phyloP scores from a whole-genome alignment of 2,113 vertebrate species.

The Hippocampus barbouri region DNA sequence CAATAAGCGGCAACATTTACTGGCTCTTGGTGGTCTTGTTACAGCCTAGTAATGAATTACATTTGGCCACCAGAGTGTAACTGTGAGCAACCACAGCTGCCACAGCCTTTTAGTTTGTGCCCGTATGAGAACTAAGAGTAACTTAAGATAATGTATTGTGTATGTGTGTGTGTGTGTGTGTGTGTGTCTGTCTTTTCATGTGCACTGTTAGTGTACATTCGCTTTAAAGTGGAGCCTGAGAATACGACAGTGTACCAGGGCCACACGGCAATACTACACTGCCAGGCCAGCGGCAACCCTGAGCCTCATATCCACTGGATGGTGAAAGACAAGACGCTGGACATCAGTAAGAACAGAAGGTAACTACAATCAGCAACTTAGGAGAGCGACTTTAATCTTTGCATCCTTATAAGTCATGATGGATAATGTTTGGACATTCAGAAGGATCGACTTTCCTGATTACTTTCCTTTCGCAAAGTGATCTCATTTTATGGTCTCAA shows the following conservation, averaged over 20 bases:
- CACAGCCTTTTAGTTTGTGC: slow-evolving; percentile 7
- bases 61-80: slow-evolving; percentile 16
- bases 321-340: slow-evolving; percentile 85
- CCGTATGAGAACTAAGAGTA: slow-evolving; percentile 6
- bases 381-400: neutral
- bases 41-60: slow-evolving; percentile 30
- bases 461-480: too few species aligned
- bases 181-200: slow-evolving; percentile 1
- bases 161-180: neutral
- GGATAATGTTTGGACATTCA: neutral
- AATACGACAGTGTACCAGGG: slow-evolving; percentile 93
- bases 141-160: slow-evolving; percentile 15
- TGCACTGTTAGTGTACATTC: slow-evolving; percentile 78
- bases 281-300: slow-evolving; percentile 89
- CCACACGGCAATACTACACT: slow-evolving; percentile 90
- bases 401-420: neutral
- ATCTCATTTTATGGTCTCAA: neutral
- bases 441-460: neutral
- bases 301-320: slow-evolving; percentile 91
- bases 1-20: slow-evolving; percentile 30
- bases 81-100: slow-evolving; percentile 31
- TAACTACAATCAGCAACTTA: slow-evolving; percentile 34
- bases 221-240: slow-evolving; percentile 88
- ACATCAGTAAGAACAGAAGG: slow-evolving; percentile 77
- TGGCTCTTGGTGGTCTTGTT: slow-evolving; percentile 29